These are phyloP conservation scores for Scaptomyza tumidula DNA, from an alignment of 2,888 invertebrate genomes.

Conservation along the genomic window DNA sequence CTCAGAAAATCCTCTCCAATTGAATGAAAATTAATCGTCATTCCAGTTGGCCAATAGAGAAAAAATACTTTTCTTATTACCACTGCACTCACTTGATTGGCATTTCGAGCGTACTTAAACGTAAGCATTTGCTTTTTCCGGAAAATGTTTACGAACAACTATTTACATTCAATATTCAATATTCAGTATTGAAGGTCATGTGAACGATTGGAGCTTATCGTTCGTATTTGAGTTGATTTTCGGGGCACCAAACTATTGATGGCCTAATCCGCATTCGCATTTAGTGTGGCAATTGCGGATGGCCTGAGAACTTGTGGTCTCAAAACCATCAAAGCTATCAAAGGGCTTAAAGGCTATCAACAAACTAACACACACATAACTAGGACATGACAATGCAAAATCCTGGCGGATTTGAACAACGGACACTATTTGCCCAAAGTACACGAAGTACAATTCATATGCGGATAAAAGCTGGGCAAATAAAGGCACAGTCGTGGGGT, in stretches of 20 bases:
- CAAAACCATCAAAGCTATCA: conserved; percentile 35
- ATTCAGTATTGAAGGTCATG: background rate
- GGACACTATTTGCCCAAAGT: conserved; percentile 48
- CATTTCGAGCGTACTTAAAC: background rate
- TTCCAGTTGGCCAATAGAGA: background rate
- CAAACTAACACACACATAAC: conserved; percentile 17
- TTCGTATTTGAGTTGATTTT: background rate
- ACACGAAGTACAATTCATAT: conserved; percentile 12
- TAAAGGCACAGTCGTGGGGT: conserved; percentile 1
- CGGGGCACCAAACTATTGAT: conserved; percentile 26
- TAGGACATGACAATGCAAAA: conserved; percentile 63
- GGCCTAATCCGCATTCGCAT: conserved; percentile 33
- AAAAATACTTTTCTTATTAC: conserved; percentile 17
- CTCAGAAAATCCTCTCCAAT: background rate
- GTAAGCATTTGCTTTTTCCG: background rate
- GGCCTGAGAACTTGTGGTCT: conserved; percentile 30
- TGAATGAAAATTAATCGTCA: conserved; percentile 23
- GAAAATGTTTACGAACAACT: conserved; percentile 9
- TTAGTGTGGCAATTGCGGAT: conserved; percentile 28
- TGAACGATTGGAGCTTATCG: conserved; percentile 20
- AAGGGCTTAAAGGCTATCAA: conserved; percentile 24
- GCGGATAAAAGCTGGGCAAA: conserved; percentile 27
- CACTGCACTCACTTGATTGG: background rate
- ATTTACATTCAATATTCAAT: background rate
- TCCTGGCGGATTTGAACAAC: conserved; percentile 53